phyloP scores from a whole-genome alignment of 2,888 invertebrate species.

The Drosophila mayaguana region DNA sequence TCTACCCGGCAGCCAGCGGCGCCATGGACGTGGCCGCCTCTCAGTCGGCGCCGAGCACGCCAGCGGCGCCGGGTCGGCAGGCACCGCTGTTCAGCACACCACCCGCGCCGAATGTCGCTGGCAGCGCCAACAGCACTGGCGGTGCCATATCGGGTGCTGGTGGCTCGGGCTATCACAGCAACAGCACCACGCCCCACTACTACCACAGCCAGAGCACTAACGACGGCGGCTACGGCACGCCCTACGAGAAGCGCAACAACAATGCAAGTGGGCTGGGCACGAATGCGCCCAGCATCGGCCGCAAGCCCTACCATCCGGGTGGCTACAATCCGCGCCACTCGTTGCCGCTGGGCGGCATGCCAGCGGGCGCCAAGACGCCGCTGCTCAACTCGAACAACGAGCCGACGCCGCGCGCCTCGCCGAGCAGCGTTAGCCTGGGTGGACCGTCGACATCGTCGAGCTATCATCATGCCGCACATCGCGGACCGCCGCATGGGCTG shows the following conservation, averaged over 20 bases:
- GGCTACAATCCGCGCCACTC: conserved; percentile 70
- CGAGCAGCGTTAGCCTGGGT: conserved; percentile 68
- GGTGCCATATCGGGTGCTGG: conserved; percentile 18
- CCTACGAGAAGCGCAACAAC: conserved; percentile 80
- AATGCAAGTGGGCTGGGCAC: conserved; percentile 45
- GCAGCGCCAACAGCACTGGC: conserved; percentile 23
- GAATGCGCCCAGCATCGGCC: conserved; percentile 26
- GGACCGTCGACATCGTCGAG: conserved; percentile 44
- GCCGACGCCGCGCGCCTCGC: conserved; percentile 78
- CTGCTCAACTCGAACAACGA: conserved; percentile 78
- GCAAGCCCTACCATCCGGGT: conserved; percentile 68
- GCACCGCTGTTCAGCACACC: conserved; percentile 85
- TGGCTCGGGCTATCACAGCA: conserved; percentile 69
- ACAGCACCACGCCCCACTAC: conserved; percentile 81
- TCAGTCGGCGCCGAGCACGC: conserved; percentile 85
- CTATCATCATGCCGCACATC: conserved; percentile 69
- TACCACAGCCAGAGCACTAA: conserved; percentile 72
- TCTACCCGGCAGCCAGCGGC: conserved; percentile 75
- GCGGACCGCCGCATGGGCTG: conserved; percentile 73
- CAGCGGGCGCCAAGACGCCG: conserved; percentile 70
- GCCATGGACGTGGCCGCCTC: conserved; percentile 67
- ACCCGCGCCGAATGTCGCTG: conserved; percentile 75
- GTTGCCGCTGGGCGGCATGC: conserved; percentile 59
- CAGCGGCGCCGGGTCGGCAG: conserved; percentile 77
- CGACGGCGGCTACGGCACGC: conserved; percentile 58